A percentile compares a stretch with the other conserved stretches of the same genome.
These are phyloP conservation scores for Centropyge bicolor DNA, from an alignment of 2,797 vertebrate genomes.

Conservation along the genomic window DNA sequence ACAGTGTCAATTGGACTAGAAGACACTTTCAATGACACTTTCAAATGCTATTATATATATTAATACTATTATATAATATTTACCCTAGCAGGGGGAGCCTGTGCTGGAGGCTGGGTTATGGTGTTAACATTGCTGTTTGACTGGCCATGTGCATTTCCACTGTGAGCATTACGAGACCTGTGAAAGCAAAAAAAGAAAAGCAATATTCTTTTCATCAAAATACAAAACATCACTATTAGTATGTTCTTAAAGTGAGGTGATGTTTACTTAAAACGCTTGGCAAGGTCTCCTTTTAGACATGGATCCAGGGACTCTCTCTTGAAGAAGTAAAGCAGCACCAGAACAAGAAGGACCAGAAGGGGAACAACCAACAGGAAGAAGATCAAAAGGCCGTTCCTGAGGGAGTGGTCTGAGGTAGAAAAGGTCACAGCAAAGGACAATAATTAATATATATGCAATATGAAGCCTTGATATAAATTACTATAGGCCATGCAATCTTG, in stretches of 20 bases:
- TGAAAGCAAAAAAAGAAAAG: constrained; percentile 22
- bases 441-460: constrained; percentile 18
- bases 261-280: constrained; percentile 59
- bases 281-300: constrained; percentile 66
- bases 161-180: constrained; percentile 70
- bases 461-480: constrained; percentile 14
- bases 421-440: no score
- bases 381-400: constrained; percentile 90
- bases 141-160: constrained; percentile 13
- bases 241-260: not conserved
- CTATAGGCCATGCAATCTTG: not conserved
- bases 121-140: constrained; percentile 41
- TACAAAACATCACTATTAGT: not conserved
- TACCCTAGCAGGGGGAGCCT: constrained; percentile 60
- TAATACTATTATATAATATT: constrained; percentile 25
- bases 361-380: constrained; percentile 92
- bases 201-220: not conserved
- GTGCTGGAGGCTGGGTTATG: constrained; percentile 23
- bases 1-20: no score
- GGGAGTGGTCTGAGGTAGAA: constrained; percentile 87
- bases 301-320: constrained; percentile 76
- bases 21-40: no score
- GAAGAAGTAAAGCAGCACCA: constrained; percentile 84
- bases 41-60: no score
- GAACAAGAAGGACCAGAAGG: constrained; percentile 69